Evolutionary conservation across 2,113 vertebrate genomes (phyloP).

Genomic region (Macquaria australasica): DNA sequence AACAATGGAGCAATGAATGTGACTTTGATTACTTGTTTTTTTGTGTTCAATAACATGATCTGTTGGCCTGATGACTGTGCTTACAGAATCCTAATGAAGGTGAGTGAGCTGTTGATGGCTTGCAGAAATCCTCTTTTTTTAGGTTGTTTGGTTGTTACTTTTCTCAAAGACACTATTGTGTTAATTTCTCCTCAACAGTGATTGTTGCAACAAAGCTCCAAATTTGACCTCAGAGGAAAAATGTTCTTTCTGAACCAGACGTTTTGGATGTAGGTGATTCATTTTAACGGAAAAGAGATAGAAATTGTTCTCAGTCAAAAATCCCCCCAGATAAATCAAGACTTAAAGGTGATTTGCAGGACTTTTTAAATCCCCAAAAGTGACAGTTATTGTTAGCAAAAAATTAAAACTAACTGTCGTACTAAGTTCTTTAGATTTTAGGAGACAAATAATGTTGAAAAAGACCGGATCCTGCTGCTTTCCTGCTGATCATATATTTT

Average conservation of each 20-base stretch:
- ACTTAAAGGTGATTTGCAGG: not conserved
- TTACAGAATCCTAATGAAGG: slow-evolving; percentile 68
- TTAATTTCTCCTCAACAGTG: not conserved
- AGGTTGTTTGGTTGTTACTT: slow-evolving; percentile 13
- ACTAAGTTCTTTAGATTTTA: not conserved
- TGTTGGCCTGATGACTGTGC: slow-evolving; percentile 40
- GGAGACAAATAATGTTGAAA: not conserved
- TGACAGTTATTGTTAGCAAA: not conserved
- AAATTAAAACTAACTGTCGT: not conserved
- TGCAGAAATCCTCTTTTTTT: slow-evolving; percentile 4
- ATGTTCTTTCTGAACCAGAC: not conserved
- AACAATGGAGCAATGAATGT: slow-evolving; percentile 76
- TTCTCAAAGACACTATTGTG: not conserved
- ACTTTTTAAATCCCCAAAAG: not conserved
- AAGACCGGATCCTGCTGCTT: not conserved
- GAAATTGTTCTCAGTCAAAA: not conserved
- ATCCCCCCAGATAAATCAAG: not conserved
- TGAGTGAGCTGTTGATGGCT: not conserved
- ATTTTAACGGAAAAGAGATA: not conserved
- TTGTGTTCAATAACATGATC: slow-evolving; percentile 56
- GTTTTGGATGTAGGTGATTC: not conserved
- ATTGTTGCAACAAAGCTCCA: not conserved
- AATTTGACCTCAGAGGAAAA: not conserved
- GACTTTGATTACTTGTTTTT: slow-evolving; percentile 76
- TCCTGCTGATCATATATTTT: not conserved